Percentiles rank a stretch among this genome's conserved stretches.
Conservation (phyloP, 2,797 vertebrate species). For the Sylvilagus floridanus region DNA sequence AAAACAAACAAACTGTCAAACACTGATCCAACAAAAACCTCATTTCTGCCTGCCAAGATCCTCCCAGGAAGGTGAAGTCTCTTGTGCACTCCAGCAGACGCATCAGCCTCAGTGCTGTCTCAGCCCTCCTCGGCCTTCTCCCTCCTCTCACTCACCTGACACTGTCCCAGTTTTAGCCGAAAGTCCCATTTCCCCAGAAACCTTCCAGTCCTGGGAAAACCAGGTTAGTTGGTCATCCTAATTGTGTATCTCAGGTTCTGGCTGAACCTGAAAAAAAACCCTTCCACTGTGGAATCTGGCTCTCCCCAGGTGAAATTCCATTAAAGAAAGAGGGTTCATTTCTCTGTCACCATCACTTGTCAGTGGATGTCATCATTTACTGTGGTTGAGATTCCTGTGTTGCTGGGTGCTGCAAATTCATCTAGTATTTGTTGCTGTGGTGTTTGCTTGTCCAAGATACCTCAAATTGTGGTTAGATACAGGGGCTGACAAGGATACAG, state of each 20-base stretch:
- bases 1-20: slow-evolving; percentile 41
- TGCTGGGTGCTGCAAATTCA: neutral
- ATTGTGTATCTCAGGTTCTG: neutral
- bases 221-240: neutral
- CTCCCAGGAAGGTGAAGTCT: slow-evolving; percentile 43
- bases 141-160: slow-evolving; percentile 12
- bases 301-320: slow-evolving; percentile 44
- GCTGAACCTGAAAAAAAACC: neutral
- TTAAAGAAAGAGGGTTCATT: slow-evolving; percentile 32
- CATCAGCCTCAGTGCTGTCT: neutral
- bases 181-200: neutral
- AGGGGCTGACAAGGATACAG: neutral
- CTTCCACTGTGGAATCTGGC: neutral
- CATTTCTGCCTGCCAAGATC: slow-evolving; percentile 33
- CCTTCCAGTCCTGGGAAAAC: neutral
- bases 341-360: slow-evolving; percentile 25
- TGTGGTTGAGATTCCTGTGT: slow-evolving; percentile 9
- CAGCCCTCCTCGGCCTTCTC: neutral
- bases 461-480: slow-evolving; percentile 12
- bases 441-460: neutral
- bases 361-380: neutral
- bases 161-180: slow-evolving; percentile 29
- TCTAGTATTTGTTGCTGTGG: neutral
- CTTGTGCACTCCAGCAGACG: neutral
- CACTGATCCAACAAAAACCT: neutral